Conservation (phyloP, 92 coral and sea anemone genomes). For the Bergia puertoricense region DNA sequence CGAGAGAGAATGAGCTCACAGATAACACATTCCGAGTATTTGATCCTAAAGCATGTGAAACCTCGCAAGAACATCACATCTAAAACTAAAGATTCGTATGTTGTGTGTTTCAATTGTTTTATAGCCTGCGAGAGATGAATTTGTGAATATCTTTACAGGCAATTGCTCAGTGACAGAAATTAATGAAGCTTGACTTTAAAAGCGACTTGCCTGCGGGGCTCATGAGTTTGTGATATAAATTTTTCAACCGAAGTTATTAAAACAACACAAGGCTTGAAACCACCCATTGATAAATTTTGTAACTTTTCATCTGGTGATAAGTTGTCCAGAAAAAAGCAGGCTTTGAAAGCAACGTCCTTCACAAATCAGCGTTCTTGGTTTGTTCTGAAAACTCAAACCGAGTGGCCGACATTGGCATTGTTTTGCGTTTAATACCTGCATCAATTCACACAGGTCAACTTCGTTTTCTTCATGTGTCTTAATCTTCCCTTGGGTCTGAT, state of each 20-base stretch:
- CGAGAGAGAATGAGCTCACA: not conserved
- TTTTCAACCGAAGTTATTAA: not conserved
- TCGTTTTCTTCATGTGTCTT: slow-evolving; percentile 27
- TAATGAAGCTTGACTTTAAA: not conserved
- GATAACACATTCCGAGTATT: not conserved
- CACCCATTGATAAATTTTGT: no score
- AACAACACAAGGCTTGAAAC: not conserved
- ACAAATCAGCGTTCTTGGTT: not conserved
- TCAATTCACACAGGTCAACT: slow-evolving; percentile 22
- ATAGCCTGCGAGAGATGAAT: not conserved
- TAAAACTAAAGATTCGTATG: no score
- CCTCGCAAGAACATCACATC: not conserved
- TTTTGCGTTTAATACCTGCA: not conserved
- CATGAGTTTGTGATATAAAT: not conserved
- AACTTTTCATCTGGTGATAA: not conserved
- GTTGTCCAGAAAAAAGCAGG: not conserved
- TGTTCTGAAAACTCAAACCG: not conserved
- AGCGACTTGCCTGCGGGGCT: not conserved
- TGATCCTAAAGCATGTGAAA: not conserved
- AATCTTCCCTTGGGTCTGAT: slow-evolving; percentile 33
- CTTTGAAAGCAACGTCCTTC: not conserved
- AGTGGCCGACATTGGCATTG: not conserved
- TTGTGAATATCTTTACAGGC: not conserved
- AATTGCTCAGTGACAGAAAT: not conserved
- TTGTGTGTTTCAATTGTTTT: not conserved